phyloP scores from a whole-genome alignment of 1,140 invertebrate species.

The Halictus rubicundus region DNA sequence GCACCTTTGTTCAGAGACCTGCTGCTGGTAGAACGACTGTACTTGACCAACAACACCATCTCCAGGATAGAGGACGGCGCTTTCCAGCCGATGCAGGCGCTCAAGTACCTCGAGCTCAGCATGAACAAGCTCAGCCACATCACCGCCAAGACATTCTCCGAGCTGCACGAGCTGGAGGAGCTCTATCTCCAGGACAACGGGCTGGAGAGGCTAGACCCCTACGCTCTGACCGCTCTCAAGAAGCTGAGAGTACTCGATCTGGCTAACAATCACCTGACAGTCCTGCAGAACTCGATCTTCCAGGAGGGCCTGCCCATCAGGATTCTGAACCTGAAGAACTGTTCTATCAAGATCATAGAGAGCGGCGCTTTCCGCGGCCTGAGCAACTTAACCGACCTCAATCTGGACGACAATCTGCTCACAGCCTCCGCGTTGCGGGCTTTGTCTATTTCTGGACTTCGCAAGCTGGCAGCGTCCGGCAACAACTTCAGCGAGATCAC shows the following conservation, averaged over 20 bases:
- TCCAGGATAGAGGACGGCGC: conserved; percentile 89
- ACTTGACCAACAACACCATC: conserved; percentile 92
- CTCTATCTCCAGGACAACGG: conserved; percentile 84
- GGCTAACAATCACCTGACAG: conserved; percentile 82
- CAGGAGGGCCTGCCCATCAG: conserved; percentile 83
- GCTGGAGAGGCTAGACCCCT: conserved; percentile 81
- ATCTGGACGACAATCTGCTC: conserved; percentile 88
- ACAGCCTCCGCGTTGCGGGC: conserved; percentile 84
- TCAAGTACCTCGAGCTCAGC: conserved; percentile 90
- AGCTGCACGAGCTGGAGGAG: conserved; percentile 86
- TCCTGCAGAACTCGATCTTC: conserved; percentile 83
- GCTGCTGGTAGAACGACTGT: conserved; percentile 87
- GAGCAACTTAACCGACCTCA: conserved; percentile 85
- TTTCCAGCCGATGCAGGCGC: conserved; percentile 87
- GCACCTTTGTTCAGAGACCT: conserved; percentile 88
- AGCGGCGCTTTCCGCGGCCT: conserved; percentile 84
- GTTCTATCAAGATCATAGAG: conserved; percentile 84
- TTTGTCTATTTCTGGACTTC: conserved; percentile 87
- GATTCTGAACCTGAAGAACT: conserved; percentile 83
- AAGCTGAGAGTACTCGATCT: conserved; percentile 84
- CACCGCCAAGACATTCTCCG: conserved; percentile 85
- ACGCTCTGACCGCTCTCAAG: conserved; percentile 82
- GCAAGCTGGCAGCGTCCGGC: conserved; percentile 85
- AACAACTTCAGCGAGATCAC: conserved; percentile 89
- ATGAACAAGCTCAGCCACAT: conserved; percentile 86